phyloP scores from a whole-genome alignment of 2,888 invertebrate genomes.

The Spilosoma lubricipeda region DNA sequence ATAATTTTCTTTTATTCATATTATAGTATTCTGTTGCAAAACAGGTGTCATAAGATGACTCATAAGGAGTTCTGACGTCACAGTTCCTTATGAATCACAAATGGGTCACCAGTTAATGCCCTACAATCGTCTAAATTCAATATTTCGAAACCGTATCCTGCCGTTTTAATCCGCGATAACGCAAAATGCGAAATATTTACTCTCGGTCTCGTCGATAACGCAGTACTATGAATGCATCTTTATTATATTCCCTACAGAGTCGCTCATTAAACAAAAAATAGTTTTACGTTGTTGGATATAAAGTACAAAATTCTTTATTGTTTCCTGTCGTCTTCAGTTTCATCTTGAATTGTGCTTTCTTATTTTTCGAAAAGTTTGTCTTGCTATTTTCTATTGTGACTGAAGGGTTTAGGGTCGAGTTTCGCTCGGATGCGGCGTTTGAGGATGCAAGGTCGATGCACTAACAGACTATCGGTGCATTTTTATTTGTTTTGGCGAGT shows the following conservation, averaged over 20 bases:
- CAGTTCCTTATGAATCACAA: constrained; percentile 41
- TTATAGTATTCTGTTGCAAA: constrained; percentile 11
- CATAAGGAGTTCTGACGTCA: constrained; percentile 14
- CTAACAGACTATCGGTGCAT: constrained; percentile 80
- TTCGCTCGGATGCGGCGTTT: constrained; percentile 43
- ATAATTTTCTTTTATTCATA: constrained; percentile 5
- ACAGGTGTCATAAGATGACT: neutral
- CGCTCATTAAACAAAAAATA: constrained; percentile 33
- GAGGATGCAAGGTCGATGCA: constrained; percentile 84
- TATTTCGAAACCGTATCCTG: constrained; percentile 71
- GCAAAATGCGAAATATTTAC: constrained; percentile 82
- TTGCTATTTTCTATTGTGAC: constrained; percentile 65
- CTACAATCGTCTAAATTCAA: constrained; percentile 75
- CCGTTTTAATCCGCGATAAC: constrained; percentile 79
- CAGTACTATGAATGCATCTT: constrained; percentile 80
- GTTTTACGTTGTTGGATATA: constrained; percentile 48
- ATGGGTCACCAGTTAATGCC: constrained; percentile 52
- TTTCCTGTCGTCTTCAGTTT: constrained; percentile 76
- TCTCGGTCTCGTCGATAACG: constrained; percentile 77
- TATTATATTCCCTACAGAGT: constrained; percentile 61
- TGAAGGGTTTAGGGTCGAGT: constrained; percentile 49
- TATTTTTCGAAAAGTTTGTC: constrained; percentile 73
- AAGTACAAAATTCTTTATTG: constrained; percentile 60
- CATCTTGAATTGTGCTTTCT: constrained; percentile 84
- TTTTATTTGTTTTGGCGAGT: constrained; percentile 85